Base-by-base conservation (phyloP, 2,113 vertebrate genomes). In the Crotalus viridis region DNA sequence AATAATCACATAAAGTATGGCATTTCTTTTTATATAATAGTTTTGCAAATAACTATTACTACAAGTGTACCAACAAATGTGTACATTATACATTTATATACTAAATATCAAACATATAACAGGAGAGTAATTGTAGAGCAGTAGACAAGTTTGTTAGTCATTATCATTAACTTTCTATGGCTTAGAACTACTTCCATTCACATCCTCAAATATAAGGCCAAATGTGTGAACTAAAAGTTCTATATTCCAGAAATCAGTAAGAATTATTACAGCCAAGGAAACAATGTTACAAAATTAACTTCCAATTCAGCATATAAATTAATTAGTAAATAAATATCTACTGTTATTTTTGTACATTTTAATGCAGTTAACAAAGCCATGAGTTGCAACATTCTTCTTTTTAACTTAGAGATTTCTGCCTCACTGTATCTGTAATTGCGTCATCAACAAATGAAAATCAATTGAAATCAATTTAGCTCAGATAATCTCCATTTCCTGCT, bases 381-480 rank as follows among this genome's bases (percentile, higher is more conserved):
- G 91, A 93, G 91, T 94, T 90, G 89, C 54, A 94, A 94, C 43
- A 56, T 91, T 93, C 91, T 93, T 61, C 0, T 28, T 85, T 85
- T 90, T 92, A 21, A 43, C 43, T 91, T 22, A 55, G 96, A 94
- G 52, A 55, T 93, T 93, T 92, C 39, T 92, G 94, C 95, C 95
- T 93, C 87, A 81, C 81, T 97, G 96, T 98, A 95, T 95, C 96
- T 93, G 96, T 96, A 95, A 97, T 96, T 91, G 95, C 96, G 95
- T 94, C 96, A 96, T 96, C 96, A 96, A 97, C 96, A 97, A 97
- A 97, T 97, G 97, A 97, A 98, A 98, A 98, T 98, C 98, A 97
- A 98, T 97, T 97, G 97, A 97, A 98, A 98, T 98, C 97, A 98
- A 96, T 98, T 98, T 97, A 97, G 96, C 96, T 48, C 22, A 94